Evolutionary conservation across 1,140 invertebrate species (phyloP).

Genomic region (Babylonia areolata): DNA sequence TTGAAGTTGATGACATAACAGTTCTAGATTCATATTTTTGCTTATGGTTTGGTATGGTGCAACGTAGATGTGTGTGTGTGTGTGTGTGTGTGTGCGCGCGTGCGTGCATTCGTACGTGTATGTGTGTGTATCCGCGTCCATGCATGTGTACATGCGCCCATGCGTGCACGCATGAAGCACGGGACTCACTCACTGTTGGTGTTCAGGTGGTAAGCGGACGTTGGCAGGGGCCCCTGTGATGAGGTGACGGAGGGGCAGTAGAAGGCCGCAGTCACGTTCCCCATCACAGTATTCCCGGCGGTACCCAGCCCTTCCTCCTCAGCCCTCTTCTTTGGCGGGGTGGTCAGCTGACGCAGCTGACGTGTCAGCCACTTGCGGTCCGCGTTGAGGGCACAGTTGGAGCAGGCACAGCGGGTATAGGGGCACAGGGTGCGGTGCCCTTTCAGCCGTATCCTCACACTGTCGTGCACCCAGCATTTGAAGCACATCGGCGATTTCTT

Average conservation of each 20-base stretch:
- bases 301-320: neutral
- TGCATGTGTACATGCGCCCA: no score
- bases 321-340: neutral
- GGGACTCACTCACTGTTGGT: no score
- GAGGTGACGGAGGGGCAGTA: neutral
- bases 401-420: constrained; percentile 24
- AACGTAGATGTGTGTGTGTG: no score
- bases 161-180: no score
- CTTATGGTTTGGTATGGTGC: no score
- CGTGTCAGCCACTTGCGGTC: constrained; percentile 27
- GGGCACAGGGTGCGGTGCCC: constrained; percentile 28
- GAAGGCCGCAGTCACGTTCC: neutral
- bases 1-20: no score
- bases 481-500: constrained; percentile 32
- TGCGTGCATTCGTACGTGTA: no score
- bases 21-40: no score
- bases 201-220: neutral
- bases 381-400: constrained; percentile 33
- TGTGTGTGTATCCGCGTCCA: no score
- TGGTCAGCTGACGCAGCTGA: constrained; percentile 25
- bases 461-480: constrained; percentile 38
- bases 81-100: no score
- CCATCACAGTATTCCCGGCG: neutral
- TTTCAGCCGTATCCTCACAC: constrained; percentile 35
- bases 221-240: neutral